Evolutionary conservation across 1,140 invertebrate species (phyloP).

Genomic region (Sycobia sp.): DNA sequence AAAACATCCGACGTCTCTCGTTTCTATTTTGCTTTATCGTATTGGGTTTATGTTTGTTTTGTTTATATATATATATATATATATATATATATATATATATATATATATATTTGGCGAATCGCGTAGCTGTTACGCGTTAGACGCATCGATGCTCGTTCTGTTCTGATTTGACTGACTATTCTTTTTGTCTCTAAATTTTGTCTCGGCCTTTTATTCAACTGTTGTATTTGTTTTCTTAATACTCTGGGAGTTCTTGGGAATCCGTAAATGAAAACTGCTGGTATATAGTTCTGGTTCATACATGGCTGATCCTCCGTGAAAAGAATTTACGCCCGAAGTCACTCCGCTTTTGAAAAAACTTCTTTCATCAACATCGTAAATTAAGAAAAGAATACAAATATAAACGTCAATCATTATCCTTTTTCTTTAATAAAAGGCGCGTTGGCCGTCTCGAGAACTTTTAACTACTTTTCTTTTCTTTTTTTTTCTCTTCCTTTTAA

Average conservation of each 20-base stretch:
- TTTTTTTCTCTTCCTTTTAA: conserved; percentile 15
- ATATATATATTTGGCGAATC: conserved; percentile 45
- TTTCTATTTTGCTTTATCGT: conserved; percentile 15
- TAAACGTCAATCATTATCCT: conserved; percentile 6
- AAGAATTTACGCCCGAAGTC: conserved; percentile 10
- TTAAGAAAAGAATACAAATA: not conserved
- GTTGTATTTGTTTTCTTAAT: conserved; percentile 21
- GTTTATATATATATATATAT: conserved; percentile 13
- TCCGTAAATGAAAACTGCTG: not conserved
- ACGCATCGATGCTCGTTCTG: conserved; percentile 36
- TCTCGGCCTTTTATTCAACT: too few relatives aligned
- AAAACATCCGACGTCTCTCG: conserved; percentile 5
- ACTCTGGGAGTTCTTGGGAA: conserved; percentile 15
- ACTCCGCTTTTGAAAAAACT: conserved; percentile 18
- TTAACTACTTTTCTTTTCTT: conserved; percentile 26
- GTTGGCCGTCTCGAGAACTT: conserved; percentile 15
- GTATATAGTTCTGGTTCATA: conserved; percentile 1
- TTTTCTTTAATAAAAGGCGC: conserved; percentile 21
- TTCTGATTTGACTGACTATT: conserved; percentile 26
- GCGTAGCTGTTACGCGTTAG: conserved; percentile 53
- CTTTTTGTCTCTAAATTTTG: conserved; percentile 19
- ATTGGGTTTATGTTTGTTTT: conserved; percentile 13
- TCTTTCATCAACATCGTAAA: not conserved
- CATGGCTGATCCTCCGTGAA: not conserved
- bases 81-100: too few relatives aligned